phyloP scores from a whole-genome alignment of 2,797 vertebrate genomes.

The Carduelis carduelis region DNA sequence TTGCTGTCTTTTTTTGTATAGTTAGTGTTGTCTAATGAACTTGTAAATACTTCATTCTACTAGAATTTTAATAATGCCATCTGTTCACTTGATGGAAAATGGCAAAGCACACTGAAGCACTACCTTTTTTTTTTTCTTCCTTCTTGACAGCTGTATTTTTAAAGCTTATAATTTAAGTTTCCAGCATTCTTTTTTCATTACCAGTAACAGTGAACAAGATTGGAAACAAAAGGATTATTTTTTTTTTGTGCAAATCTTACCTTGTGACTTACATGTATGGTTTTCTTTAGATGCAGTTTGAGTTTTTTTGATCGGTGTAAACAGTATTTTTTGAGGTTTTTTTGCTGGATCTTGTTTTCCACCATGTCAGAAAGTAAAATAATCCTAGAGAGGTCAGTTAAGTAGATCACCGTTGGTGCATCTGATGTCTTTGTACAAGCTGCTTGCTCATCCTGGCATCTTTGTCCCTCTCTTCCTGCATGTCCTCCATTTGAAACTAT shows the following conservation, averaged over 20 bases:
- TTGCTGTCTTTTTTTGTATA: not conserved
- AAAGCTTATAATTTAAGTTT: not conserved
- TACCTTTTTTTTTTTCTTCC: not conserved
- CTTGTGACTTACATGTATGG: not conserved
- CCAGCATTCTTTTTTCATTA: not conserved
- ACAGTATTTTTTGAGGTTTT: not conserved
- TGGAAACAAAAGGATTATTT: not conserved
- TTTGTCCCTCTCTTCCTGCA: not conserved
- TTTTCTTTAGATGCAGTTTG: not conserved
- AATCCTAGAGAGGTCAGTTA: not conserved
- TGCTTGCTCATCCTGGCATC: not conserved
- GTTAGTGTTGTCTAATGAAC: slow-evolving; percentile 51
- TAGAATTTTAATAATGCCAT: slow-evolving; percentile 65
- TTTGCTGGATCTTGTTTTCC: not conserved
- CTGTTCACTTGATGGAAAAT: slow-evolving; percentile 36
- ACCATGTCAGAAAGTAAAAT: not conserved
- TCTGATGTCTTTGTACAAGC: not conserved
- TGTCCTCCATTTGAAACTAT: not conserved
- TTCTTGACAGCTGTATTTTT: slow-evolving; percentile 20
- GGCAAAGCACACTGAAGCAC: not conserved
- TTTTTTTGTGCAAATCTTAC: not conserved
- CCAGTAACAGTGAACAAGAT: not conserved
- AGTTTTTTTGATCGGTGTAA: not conserved
- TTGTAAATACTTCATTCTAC: slow-evolving; percentile 61
- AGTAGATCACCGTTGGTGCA: not conserved